These are phyloP conservation scores for Hyperoplus immaculatus DNA, from an alignment of 2,797 vertebrate genomes.

Conservation along the genomic window DNA sequence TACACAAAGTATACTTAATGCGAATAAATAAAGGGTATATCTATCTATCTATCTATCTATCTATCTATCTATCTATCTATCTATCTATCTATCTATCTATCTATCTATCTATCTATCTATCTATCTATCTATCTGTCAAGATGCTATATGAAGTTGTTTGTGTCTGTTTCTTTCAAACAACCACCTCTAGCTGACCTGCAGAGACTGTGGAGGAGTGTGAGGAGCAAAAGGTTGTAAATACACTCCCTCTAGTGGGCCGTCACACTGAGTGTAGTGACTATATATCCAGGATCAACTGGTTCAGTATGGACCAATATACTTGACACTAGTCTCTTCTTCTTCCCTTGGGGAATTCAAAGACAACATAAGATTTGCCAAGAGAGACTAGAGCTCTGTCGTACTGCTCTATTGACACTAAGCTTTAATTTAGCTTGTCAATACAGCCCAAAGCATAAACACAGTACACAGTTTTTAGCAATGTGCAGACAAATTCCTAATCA, in stretches of 20 bases:
- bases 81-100: too few species aligned
- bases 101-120: too few species aligned
- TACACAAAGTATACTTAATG: neutral
- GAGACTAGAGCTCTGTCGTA: neutral
- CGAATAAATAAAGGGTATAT: too few species aligned
- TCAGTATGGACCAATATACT: constrained; percentile 4
- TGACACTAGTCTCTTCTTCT: neutral
- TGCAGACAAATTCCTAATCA: constrained; percentile 7
- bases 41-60: too few species aligned
- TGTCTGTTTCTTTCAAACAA: constrained; percentile 3
- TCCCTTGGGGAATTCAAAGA: constrained; percentile 1
- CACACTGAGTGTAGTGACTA: constrained; percentile 23
- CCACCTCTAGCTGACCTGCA: constrained; percentile 7
- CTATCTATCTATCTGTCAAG: too few species aligned
- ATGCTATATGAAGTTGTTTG: constrained; percentile 1
- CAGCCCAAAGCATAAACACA: constrained; percentile 19
- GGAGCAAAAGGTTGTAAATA: constrained; percentile 21
- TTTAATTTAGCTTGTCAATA: constrained; percentile 30
- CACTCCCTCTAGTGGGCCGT: constrained; percentile 51
- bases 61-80: too few species aligned
- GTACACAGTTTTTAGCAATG: neutral
- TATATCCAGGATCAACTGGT: constrained; percentile 10
- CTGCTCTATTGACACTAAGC: constrained; percentile 18
- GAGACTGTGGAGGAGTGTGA: constrained; percentile 1
- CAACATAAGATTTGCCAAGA: neutral